Percentiles rank a stretch among this genome's conserved stretches.
phyloP scores from a whole-genome alignment of 2,113 vertebrate species.

The Felis catus region DNA sequence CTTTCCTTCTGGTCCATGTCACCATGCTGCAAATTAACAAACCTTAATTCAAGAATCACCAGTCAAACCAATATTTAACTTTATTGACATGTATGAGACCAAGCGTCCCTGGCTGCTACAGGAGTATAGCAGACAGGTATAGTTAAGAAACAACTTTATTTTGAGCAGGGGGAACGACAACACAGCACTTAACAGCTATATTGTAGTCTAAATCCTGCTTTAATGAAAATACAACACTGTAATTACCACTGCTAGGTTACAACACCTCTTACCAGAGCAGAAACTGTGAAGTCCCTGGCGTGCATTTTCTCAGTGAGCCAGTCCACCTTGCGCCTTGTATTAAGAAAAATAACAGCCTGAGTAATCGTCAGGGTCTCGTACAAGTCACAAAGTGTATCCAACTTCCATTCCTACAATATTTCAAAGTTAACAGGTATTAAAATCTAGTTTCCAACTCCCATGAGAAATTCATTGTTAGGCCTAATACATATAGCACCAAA shows the following conservation, averaged over 20 bases:
- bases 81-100: constrained; percentile 83
- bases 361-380: constrained; percentile 99
- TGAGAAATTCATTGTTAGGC: background rate
- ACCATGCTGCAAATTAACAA: constrained; percentile 89
- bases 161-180: constrained; percentile 90
- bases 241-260: background rate
- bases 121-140: constrained; percentile 81
- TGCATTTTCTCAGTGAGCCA: constrained; percentile 99
- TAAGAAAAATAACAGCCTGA: constrained; percentile 98
- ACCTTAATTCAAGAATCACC: constrained; percentile 20
- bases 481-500: constrained; percentile 83
- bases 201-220: constrained; percentile 87
- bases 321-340: constrained; percentile 99
- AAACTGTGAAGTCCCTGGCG: constrained; percentile 97
- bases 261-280: constrained; percentile 92
- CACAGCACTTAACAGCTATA: constrained; percentile 85
- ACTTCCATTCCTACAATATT: constrained; percentile 93
- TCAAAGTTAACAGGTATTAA: background rate
- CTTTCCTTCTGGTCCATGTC: constrained; percentile 99
- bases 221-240: background rate
- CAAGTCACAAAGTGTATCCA: constrained; percentile 98
- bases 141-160: constrained; percentile 84
- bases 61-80: background rate
- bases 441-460: constrained; percentile 89
- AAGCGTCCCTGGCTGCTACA: constrained; percentile 87